Percentiles rank a stretch among this genome's conserved stretches.
Evolutionary conservation across 2,888 invertebrate genomes (phyloP).

Genomic region (Caenorhabditis parvicauda): DNA sequence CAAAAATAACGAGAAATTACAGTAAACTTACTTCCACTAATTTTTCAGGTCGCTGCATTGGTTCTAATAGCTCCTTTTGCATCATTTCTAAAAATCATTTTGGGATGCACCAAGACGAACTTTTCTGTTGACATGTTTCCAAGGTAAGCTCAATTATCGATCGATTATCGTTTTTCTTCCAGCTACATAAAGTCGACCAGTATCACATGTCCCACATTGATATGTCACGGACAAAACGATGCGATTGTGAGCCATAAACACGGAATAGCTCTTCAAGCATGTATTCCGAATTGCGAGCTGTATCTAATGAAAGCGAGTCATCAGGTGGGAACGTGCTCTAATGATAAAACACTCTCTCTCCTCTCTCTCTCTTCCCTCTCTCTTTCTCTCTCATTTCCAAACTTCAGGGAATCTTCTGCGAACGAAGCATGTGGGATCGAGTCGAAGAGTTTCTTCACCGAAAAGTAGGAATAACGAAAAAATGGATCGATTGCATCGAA

Average conservation of each 20-base stretch:
- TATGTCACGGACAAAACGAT: constrained; percentile 40
- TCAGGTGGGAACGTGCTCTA: constrained; percentile 23
- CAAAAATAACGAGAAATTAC: neutral
- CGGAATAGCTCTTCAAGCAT: constrained; percentile 14
- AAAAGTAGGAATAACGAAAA: constrained; percentile 17
- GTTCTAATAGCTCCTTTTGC: constrained; percentile 47
- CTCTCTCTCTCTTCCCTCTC: too few species aligned
- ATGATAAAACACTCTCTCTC: neutral
- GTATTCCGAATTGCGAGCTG: constrained; percentile 23
- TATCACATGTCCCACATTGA: constrained; percentile 33
- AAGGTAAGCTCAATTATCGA: constrained; percentile 7
- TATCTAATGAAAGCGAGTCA: constrained; percentile 29
- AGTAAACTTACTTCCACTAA: neutral
- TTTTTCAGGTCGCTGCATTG: constrained; percentile 24
- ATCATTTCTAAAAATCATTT: constrained; percentile 30
- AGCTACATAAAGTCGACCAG: constrained; percentile 29
- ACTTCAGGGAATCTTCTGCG: constrained; percentile 25
- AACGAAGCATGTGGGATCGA: constrained; percentile 33
- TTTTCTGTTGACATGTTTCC: constrained; percentile 34
- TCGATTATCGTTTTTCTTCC: neutral
- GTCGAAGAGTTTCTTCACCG: constrained; percentile 22
- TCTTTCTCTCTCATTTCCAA: too few species aligned
- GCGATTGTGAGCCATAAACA: constrained; percentile 28
- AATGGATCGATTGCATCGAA: constrained; percentile 15
- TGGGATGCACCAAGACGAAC: constrained; percentile 5